Percentiles rank a stretch among this genome's conserved stretches.
phyloP scores from a whole-genome alignment of 2,113 vertebrate species.

The Odocoileus virginianus region DNA sequence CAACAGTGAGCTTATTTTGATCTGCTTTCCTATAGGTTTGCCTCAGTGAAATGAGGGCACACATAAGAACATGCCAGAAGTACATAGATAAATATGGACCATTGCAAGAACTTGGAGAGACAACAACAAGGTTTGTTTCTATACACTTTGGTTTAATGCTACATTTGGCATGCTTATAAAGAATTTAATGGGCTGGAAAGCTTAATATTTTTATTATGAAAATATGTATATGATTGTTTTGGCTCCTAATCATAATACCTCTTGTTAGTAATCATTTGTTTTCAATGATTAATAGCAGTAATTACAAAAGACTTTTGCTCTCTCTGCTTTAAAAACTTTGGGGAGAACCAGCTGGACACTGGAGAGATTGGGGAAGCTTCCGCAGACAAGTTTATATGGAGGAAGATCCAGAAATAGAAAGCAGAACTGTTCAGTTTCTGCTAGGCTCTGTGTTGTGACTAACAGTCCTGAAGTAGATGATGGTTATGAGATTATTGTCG shows the following conservation, averaged over 20 bases:
- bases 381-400: not conserved
- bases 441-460: not conserved
- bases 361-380: not conserved
- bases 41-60: slow-evolving; percentile 77
- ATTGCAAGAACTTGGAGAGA: slow-evolving; percentile 60
- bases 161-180: not conserved
- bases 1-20: slow-evolving; percentile 12
- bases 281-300: not conserved
- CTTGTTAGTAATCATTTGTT: not conserved
- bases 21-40: slow-evolving; percentile 62
- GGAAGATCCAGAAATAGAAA: slow-evolving; percentile 28
- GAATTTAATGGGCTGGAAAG: not conserved
- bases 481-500: not conserved
- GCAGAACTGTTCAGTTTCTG: slow-evolving; percentile 11
- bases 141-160: not conserved
- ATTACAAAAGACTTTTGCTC: not conserved
- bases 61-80: slow-evolving; percentile 75
- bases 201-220: not conserved
- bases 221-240: not conserved
- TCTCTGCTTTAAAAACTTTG: not conserved
- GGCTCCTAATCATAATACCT: not conserved
- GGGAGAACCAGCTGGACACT: not conserved
- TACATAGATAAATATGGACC: slow-evolving; percentile 72
- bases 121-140: slow-evolving; percentile 56
- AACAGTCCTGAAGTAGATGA: not conserved